Percentiles rank a stretch among this genome's conserved stretches.
Evolutionary conservation across 2,888 invertebrate species (phyloP).

Genomic region (Drosophila nigritarsus): DNA sequence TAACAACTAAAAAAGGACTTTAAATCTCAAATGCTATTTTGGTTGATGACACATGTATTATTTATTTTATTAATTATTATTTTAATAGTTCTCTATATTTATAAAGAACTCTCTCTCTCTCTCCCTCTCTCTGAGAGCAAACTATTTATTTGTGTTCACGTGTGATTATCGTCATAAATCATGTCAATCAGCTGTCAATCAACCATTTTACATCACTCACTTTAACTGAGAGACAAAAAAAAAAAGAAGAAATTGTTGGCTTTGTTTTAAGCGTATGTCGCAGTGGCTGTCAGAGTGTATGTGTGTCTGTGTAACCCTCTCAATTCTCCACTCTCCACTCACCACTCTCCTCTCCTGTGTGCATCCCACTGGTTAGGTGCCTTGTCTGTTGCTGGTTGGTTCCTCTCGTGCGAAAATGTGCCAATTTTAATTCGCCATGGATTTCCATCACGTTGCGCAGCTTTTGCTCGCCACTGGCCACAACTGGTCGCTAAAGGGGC

Average conservation of each 20-base stretch:
- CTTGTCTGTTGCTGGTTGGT: background rate
- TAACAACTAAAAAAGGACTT: slow-evolving; percentile 47
- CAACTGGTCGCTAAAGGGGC: slow-evolving; percentile 38
- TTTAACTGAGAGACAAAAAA: slow-evolving; percentile 14
- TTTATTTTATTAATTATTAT: background rate
- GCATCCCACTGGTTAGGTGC: background rate
- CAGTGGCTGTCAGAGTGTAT: background rate
- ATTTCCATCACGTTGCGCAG: slow-evolving; percentile 53
- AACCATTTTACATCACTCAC: background rate
- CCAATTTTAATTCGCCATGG: slow-evolving; percentile 62
- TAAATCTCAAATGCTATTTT: slow-evolving; percentile 13
- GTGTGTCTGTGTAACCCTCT: background rate
- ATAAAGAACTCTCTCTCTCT: background rate
- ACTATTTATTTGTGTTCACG: background rate
- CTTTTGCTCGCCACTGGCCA: slow-evolving; percentile 48
- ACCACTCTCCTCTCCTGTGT: background rate
- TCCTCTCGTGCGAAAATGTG: slow-evolving; percentile 55
- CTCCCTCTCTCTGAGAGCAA: background rate
- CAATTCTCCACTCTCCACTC: background rate
- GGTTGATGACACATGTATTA: background rate
- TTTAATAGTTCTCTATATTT: background rate
- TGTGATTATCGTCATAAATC: background rate
- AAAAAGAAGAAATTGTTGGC: slow-evolving; percentile 25
- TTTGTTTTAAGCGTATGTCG: slow-evolving; percentile 24
- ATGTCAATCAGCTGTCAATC: background rate